Conservation (phyloP, 2,888 invertebrate species). For the Macroteleia sp. region DNA sequence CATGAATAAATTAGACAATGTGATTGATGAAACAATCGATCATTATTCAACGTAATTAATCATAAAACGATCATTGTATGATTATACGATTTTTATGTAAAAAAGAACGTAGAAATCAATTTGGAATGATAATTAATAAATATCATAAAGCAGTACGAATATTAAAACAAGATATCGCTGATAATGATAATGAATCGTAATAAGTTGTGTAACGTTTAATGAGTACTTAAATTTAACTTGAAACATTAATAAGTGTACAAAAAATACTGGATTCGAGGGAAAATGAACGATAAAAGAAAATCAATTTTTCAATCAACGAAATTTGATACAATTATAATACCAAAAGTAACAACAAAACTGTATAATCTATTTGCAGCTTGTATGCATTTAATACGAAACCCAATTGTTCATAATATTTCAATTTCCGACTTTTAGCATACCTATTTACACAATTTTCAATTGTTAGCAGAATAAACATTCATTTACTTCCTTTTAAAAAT, state of each 20-base stretch:
- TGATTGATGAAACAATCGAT: slow-evolving; percentile 11
- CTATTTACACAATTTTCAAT: too few species aligned
- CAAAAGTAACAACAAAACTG: too few species aligned
- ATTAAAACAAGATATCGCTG: not conserved
- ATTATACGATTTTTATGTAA: not conserved
- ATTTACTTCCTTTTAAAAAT: too few species aligned
- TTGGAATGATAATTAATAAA: slow-evolving; percentile 53
- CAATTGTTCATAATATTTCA: too few species aligned
- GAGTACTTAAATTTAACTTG: not conserved
- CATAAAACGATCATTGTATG: not conserved
- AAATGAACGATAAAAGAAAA: too few species aligned
- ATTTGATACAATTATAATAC: too few species aligned
- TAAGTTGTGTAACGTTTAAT: not conserved
- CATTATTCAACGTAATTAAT: slow-evolving; percentile 1
- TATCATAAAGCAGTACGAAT: slow-evolving; percentile 5
- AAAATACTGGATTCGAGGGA: slow-evolving; percentile 15
- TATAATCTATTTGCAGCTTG: too few species aligned
- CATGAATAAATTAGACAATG: slow-evolving; percentile 32
- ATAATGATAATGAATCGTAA: slow-evolving; percentile 12
- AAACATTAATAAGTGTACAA: slow-evolving; percentile 4
- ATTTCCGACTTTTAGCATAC: too few species aligned
- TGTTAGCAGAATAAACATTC: too few species aligned
- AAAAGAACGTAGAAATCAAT: slow-evolving; percentile 38
- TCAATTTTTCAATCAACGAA: too few species aligned
- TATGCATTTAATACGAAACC: too few species aligned